Base-by-base conservation (phyloP, 2,888 invertebrate genomes). In the Dichetophora obliterata region DNA sequence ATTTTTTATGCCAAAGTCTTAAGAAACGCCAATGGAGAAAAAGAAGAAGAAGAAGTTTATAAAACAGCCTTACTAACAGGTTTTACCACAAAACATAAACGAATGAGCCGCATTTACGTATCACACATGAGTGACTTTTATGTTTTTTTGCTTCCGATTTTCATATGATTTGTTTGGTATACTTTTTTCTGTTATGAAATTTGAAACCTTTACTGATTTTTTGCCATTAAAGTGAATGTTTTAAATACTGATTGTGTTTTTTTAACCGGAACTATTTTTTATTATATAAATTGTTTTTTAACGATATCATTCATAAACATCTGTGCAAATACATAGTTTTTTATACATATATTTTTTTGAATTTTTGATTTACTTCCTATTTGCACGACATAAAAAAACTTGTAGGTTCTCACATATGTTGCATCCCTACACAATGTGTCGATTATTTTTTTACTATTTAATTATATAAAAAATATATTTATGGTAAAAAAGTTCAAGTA, bases 71-170 rank as follows among this genome's bases (percentile, higher is more conserved):
- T 75, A 69, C 82, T 83, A 84, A 83, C 82, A 80, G 81, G 82
- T 84, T 84, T 82, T 80, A 82, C 85, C 83, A 78, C 84, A 84
- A 80, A 31, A 80, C 82, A 81, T 84, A 87, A 88, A 84, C 84
- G 86, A 79, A 82, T 80, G 70, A 85, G 82, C 83, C 84, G 80
- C 82, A 82, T 79, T 77, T 61, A 75, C 70, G 68, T 84, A 85
- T 85, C 78, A 80, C 81, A 80, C 82, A 80, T 82, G 80, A 86
- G 81, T 85, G 77, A 80, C 63, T 68, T 68, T 75, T 48, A 34
- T 37, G 34, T 54, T 66, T 19, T 73, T 54, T 52, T 50, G 34
- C 63, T 63, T 52, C 63, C 63, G 63, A 52, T 73, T 63, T 73
- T 59, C 71, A 71, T 19, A 19, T 6, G 24, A 27, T 27, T 59